phyloP scores from a whole-genome alignment of 1,140 invertebrate genomes.

The Zophobas morio region DNA sequence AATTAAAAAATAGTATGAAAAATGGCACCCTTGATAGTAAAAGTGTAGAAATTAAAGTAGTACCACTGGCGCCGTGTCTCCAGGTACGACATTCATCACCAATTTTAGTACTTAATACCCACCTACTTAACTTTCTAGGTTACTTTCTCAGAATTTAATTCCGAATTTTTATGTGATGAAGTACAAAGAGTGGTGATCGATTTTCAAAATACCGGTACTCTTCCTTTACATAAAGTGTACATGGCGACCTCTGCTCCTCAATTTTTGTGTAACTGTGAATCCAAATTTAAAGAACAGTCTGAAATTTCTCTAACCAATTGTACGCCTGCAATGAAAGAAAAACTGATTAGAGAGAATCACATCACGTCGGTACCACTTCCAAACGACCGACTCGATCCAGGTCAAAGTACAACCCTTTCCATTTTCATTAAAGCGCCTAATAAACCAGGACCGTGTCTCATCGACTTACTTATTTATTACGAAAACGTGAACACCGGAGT shows the following conservation, averaged over 20 bases:
- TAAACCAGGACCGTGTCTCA: conserved; percentile 73
- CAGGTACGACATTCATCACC: conserved; percentile 70
- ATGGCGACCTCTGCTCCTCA: conserved; percentile 80
- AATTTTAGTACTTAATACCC: neutral
- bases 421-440: conserved; percentile 81
- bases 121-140: conserved; percentile 69
- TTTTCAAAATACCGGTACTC: conserved; percentile 79
- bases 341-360: conserved; percentile 69
- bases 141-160: conserved; percentile 78
- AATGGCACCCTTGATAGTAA: conserved; percentile 60
- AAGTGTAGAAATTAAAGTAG: conserved; percentile 76
- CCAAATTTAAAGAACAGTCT: conserved; percentile 44
- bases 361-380: conserved; percentile 70
- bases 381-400: conserved; percentile 70
- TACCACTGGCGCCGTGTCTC: conserved; percentile 80
- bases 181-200: conserved; percentile 78
- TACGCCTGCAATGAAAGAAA: conserved; percentile 66
- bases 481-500: conserved; percentile 71
- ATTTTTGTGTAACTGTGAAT: conserved; percentile 70
- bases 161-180: conserved; percentile 81
- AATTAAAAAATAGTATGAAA: conserved; percentile 63
- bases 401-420: conserved; percentile 72
- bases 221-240: conserved; percentile 76
- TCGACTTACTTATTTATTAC: conserved; percentile 84
- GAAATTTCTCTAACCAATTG: conserved; percentile 53